Percentiles rank a stretch among this genome's conserved stretches.
These are phyloP conservation scores for Protomyctophum bolini DNA, from an alignment of 2,113 vertebrate genomes.

Conservation along the genomic window DNA sequence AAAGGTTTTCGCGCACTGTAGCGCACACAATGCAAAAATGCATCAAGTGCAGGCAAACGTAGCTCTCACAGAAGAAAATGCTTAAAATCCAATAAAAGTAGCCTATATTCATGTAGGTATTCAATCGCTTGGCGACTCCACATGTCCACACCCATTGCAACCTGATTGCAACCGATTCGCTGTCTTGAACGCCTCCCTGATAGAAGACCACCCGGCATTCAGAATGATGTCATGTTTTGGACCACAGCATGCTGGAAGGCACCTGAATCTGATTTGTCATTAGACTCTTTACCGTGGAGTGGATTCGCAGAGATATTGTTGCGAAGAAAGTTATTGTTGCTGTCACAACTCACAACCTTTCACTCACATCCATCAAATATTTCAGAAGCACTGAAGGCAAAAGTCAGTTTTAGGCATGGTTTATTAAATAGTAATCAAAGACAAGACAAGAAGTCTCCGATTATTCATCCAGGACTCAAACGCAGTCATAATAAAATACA, in stretches of 20 bases:
- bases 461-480: constrained; percentile 87
- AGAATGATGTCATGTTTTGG: constrained; percentile 68
- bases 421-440: constrained; percentile 97
- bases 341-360: no score
- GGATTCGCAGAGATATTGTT: no score
- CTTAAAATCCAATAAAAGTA: not conserved
- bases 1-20: not conserved
- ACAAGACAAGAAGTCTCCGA: constrained; percentile 86
- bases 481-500: constrained; percentile 96
- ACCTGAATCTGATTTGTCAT: no score
- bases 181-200: constrained; percentile 42
- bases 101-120: constrained; percentile 3
- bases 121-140: not conserved
- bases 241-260: not conserved
- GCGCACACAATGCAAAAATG: no score
- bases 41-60: not conserved
- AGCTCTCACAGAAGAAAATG: not conserved
- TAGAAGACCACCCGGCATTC: constrained; percentile 18
- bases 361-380: no score
- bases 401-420: constrained; percentile 78
- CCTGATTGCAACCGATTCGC: constrained; percentile 37
- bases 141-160: constrained; percentile 41
- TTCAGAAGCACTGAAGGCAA: constrained; percentile 23
- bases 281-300: no score
- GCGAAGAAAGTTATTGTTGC: no score